Evolutionary conservation across 2,797 vertebrate species (phyloP).

Genomic region (Sebastes taczanowskii): DNA sequence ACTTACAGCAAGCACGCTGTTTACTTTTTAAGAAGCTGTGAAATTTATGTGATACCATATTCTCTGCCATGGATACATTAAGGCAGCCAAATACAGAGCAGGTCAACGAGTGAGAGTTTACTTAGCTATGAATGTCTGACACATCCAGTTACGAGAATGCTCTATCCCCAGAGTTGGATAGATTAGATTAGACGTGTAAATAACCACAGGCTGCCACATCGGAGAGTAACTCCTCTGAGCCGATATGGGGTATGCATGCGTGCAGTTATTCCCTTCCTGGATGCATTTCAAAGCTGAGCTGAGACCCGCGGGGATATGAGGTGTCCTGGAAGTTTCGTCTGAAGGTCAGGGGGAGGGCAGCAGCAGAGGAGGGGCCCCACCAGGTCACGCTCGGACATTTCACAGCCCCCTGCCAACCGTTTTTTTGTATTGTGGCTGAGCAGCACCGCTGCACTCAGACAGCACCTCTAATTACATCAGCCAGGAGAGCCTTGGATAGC

Average conservation of each 20-base stretch:
- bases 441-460: constrained; percentile 15
- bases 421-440: constrained; percentile 44
- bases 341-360: constrained; percentile 54
- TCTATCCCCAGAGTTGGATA: neutral
- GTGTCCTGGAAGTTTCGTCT: constrained; percentile 25
- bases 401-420: constrained; percentile 41
- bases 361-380: constrained; percentile 17
- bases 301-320: constrained; percentile 27
- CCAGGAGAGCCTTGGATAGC: constrained; percentile 9
- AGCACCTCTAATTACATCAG: constrained; percentile 43
- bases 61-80: neutral
- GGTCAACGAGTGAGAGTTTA: constrained; percentile 11
- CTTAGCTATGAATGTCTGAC: constrained; percentile 10
- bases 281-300: constrained; percentile 41
- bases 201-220: neutral
- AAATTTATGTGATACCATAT: neutral
- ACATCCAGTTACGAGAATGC: neutral
- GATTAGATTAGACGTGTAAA: constrained; percentile 32
- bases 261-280: constrained; percentile 56
- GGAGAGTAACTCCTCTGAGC: constrained; percentile 15
- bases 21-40: neutral
- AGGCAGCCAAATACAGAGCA: neutral
- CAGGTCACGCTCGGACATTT: constrained; percentile 50
- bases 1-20: neutral
- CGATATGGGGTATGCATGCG: constrained; percentile 53